phyloP scores from a whole-genome alignment of 2,113 vertebrate genomes.

The Furnarius figulus region DNA sequence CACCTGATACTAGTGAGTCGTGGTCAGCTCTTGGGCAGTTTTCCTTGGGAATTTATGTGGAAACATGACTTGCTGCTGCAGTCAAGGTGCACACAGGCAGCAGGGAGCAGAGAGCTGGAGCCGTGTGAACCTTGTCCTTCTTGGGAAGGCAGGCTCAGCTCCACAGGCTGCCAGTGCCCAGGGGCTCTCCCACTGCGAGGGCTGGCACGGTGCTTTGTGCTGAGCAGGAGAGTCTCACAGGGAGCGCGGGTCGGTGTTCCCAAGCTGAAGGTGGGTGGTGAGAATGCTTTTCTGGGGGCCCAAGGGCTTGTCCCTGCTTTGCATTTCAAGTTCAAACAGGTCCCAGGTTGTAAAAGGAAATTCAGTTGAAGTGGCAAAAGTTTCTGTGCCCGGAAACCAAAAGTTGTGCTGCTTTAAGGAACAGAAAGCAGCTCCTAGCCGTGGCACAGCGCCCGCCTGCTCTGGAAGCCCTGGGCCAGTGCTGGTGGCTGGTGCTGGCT shows the following conservation, averaged over 20 bases:
- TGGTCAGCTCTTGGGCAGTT: not conserved
- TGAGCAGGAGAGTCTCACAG: not conserved
- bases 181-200: not conserved
- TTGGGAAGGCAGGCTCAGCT: not conserved
- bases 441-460: not conserved
- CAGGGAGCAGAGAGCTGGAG: not conserved
- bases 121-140: not conserved
- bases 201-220: fast-evolving
- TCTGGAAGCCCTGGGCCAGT: not conserved
- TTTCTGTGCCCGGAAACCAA: not conserved
- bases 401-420: not conserved
- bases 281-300: not conserved
- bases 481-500: not conserved
- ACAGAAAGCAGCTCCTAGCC: not conserved
- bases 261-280: not conserved
- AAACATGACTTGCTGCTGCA: not conserved
- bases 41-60: not conserved
- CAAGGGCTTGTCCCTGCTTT: not conserved
- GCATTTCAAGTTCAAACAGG: not conserved
- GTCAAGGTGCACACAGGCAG: not conserved
- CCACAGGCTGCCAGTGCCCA: not conserved
- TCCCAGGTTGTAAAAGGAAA: not conserved
- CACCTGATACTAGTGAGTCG: fast-evolving
- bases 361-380: not conserved
- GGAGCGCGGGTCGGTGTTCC: fast-evolving